Evolutionary conservation across 2,888 invertebrate genomes (phyloP).

Genomic region (Junonia oenone): DNA sequence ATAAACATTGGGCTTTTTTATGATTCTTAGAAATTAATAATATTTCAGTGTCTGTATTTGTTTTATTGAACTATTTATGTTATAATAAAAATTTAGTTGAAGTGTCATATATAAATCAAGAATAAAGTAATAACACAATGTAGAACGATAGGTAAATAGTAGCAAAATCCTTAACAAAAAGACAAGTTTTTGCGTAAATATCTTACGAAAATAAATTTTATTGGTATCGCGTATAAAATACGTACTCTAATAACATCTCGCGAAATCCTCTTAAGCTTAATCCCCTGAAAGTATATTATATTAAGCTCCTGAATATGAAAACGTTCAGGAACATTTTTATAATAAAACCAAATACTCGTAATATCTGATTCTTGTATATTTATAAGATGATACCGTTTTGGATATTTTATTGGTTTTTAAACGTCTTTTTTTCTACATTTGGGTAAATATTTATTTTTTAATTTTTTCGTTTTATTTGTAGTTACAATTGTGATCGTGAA

Average conservation of each 20-base stretch:
- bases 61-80: neutral
- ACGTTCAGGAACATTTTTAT: slow-evolving; percentile 4
- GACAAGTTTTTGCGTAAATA: neutral
- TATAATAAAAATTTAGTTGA: neutral
- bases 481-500: too few species aligned
- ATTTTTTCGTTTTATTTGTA: neutral
- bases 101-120: neutral
- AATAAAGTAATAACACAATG: neutral
- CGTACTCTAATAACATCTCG: neutral
- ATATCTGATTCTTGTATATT: neutral
- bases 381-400: neutral
- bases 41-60: neutral
- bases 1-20: neutral
- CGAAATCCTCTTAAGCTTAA: slow-evolving; percentile 3
- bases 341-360: neutral
- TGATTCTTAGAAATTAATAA: neutral
- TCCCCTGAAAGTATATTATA: neutral
- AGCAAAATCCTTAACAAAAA: neutral
- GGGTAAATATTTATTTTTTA: neutral
- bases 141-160: neutral
- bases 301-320: slow-evolving; percentile 5
- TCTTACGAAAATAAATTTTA: neutral
- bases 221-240: neutral
- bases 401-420: neutral
- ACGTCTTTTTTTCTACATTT: neutral